These are phyloP conservation scores for Trididemnum miniatum DNA, from an alignment of 23 tunicate genomes.

Conservation along the genomic window DNA sequence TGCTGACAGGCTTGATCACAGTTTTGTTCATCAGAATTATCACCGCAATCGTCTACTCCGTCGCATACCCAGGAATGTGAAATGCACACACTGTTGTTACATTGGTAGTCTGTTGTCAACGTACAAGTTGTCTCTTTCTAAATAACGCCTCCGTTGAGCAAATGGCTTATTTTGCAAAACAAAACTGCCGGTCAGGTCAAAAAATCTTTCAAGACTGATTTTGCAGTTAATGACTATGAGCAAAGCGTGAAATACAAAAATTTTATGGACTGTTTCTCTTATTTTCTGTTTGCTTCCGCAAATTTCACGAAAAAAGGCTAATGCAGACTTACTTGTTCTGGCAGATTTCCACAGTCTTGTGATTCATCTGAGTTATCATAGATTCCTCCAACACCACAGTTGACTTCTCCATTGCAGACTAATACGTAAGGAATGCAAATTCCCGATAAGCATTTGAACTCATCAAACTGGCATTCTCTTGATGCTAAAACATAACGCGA, in stretches of 20 bases:
- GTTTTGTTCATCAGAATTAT: constrained; percentile 10
- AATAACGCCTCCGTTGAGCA: too few relatives aligned
- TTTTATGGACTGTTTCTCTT: too few relatives aligned
- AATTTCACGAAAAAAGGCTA: not conserved
- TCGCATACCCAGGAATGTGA: constrained; percentile 22
- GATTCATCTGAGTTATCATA: constrained; percentile 24
- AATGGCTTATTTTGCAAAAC: too few relatives aligned
- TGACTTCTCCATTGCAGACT: constrained; percentile 19
- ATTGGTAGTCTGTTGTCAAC: not conserved
- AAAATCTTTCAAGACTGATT: too few relatives aligned
- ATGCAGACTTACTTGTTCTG: not conserved
- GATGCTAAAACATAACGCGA: not conserved
- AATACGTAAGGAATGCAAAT: constrained; percentile 3
- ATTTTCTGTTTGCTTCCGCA: not conserved
- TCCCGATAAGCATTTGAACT: constrained; percentile 20
- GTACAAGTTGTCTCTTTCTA: too few relatives aligned
- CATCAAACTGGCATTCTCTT: constrained; percentile 2
- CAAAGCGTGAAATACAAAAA: too few relatives aligned
- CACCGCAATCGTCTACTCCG: constrained; percentile 32
- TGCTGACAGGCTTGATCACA: not conserved
- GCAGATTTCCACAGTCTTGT: not conserved
- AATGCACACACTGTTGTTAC: constrained; percentile 15
- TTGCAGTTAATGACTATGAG: too few relatives aligned
- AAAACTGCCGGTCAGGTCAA: too few relatives aligned
- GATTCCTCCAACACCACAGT: constrained; percentile 8